These are phyloP conservation scores for Hyperopisus bebe DNA, from an alignment of 2,113 vertebrate genomes.

Conservation along the genomic window DNA sequence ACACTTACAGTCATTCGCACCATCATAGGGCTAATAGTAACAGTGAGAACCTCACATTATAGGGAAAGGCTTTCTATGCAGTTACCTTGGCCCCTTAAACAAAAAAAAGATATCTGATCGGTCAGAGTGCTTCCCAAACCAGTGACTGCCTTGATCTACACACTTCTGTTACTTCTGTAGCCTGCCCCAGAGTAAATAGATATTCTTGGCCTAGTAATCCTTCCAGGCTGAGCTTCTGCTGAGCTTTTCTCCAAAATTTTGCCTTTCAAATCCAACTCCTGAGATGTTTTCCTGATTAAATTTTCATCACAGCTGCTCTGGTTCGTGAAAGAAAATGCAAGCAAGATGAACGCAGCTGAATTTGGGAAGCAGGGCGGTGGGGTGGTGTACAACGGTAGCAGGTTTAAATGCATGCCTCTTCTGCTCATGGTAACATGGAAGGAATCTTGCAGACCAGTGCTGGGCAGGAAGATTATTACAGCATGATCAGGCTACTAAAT, in stretches of 20 bases:
- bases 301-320: constrained; percentile 11
- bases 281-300: constrained; percentile 25
- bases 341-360: constrained; percentile 6
- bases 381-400: background rate
- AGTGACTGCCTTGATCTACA: background rate
- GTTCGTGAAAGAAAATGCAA: constrained; percentile 16
- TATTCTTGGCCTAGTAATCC: background rate
- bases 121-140: background rate
- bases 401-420: background rate
- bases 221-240: background rate
- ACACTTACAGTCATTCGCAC: background rate
- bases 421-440: background rate
- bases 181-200: background rate
- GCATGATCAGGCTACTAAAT: background rate
- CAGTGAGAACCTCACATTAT: background rate
- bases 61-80: background rate
- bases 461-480: background rate
- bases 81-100: background rate
- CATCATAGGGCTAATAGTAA: background rate
- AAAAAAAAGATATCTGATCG: background rate
- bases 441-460: background rate
- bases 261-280: background rate
- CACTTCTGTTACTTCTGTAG: no score
- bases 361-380: background rate
- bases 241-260: background rate